Evolutionary conservation across 2,888 invertebrate species (phyloP), one percentile per base, ranked within the genome.

Genomic region (Lasioglossum marginatum): DNA sequence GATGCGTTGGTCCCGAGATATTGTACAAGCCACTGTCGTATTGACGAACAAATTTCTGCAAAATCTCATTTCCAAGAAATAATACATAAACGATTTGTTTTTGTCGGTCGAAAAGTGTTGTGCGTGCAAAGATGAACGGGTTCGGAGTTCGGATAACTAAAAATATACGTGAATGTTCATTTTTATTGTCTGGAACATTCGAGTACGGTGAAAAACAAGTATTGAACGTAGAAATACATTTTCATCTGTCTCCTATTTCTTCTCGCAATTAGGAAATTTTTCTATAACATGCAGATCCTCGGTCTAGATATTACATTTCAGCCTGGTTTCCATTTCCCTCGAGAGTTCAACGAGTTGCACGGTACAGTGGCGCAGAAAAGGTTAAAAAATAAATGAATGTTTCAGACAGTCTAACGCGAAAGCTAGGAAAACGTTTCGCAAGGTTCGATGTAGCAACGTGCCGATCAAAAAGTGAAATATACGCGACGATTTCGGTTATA

Each of bases 391-490:
- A 10, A 73, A 73, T 1, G 12, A 19, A 43, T 1, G 68, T 40
- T n/a, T 37, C n/a, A 0, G 5, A 0, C 40, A 40, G 40, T n/a
- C 19, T 23, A 34, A 52, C 74, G 74, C 45, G n/a, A 77, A 48
- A n/a, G 66, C 37, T 48, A 45, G 66, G 63, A 68, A 70, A 77
- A 52, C 40, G 19, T 70, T 52, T 37, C 77, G 68, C 27, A 37
- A 77, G 37, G 37, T 10, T 8, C 2, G 70, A 16, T 63, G 60
- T 40, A 31, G 80, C 70, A 63, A 80, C 72, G 6, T 16, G 57
- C 72, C n/a, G 40, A 70, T 79, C 84, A 40, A 76, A 79, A 83
- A 57, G 23, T 37, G 83, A 74, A 82, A 70, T 73, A 73, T 60
- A 37, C 60, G 23, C 40, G 70, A 27, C 45, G 78, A 75, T 40